Base-by-base conservation (phyloP, 2,797 vertebrate species). In the Chromis chromis region DNA sequence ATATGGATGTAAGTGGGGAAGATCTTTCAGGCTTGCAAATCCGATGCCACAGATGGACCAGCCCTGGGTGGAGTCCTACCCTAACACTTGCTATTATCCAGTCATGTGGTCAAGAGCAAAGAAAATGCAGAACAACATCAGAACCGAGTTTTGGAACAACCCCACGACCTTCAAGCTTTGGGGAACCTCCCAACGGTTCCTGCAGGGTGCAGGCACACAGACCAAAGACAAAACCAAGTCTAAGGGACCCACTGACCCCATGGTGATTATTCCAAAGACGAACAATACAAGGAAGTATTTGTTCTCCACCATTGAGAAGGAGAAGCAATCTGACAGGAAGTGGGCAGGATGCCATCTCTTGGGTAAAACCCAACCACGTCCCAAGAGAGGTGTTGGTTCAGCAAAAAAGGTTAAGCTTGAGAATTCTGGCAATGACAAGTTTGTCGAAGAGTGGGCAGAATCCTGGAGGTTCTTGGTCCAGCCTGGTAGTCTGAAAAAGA, bases 11-110 rank as follows among this genome's bases (percentile, higher is more conserved):
- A 85, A 82, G 14, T 93, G 91, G 92, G 85, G 84, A 21, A 80
- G 54, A 58, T 88, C 87, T 1, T 94, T 91, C 69, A 87, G 88
- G 56, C 31, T 92, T 0, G 85, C 88, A 55, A 92, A 90, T 63
- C 88, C 90, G 9, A 89, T 90, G 81, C 86, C 91, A 21, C 31
- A 76, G 1, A 46, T 74, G 9, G 77, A 88, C 19, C 66, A 81
- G 44, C 62, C 65, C 4, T 92, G 90, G 90, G 1, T 78, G 27
- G 36, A 91, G 28, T 83, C 76, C 42, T 14, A 33, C 63, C 48
- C 66, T 27, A 88, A 83, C 33, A 25, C 17, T 28, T 58, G 22
- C 48, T 25, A 54, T 49, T 70, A 88, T 59, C 4, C 22, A 25
- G 73, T 79, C 4, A 44, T 90, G 58, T 90, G 84, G 82, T 69